Base-by-base conservation (phyloP, 53 echinoderm and acorn worm genomes). In the Stichopus horrens region DNA sequence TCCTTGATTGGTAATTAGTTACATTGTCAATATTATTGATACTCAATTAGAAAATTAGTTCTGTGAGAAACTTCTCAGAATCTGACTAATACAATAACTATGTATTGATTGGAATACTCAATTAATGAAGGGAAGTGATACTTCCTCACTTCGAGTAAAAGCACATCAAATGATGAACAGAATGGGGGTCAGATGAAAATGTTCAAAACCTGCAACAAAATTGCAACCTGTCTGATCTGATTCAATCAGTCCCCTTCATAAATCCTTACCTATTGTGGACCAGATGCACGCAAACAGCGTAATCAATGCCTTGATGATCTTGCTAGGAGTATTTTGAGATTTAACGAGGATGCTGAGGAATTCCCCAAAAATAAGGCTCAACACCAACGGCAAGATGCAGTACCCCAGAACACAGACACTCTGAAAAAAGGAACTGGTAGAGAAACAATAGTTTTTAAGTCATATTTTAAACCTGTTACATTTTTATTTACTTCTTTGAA, bases 321-420 rank as follows among this genome's bases (percentile, higher is more conserved):
- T 83, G 58, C 90, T 21, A 3, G 78, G 66, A 55, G 19, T 75
- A 2, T 81, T 66, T 5, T 83, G 81, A 9, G 53, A 16, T 9
- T 76, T 54, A 18, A 57, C 52, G 22, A 91, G 81, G 9, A 80
- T 58, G 19, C 82, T 74, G 37, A 96, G 81, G 57, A 96, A 75
- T 13, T 93, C 76, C 58, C 92, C 91, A 20, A 99, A 54, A 77
- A 94, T 91, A 16, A 96, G 89, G 60, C 92, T 91, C 53, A 96
- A 79, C 9, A 96, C 96, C 57, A 99, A 77, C 2, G 99, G 99
- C 19, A 96, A 79, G 20, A 99, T 87, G 86, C 96, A 96, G 92
- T 96, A 99, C 9, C 99, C 99, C 0, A 99, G 88, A 7, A 96
- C 96, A 89, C 96, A 99, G 7, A 99, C 93, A 92, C 96, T 94